Percentiles rank a stretch among this genome's conserved stretches.
Evolutionary conservation across 2,113 vertebrate species (phyloP).

Genomic region (Xyrauchen texanus): DNA sequence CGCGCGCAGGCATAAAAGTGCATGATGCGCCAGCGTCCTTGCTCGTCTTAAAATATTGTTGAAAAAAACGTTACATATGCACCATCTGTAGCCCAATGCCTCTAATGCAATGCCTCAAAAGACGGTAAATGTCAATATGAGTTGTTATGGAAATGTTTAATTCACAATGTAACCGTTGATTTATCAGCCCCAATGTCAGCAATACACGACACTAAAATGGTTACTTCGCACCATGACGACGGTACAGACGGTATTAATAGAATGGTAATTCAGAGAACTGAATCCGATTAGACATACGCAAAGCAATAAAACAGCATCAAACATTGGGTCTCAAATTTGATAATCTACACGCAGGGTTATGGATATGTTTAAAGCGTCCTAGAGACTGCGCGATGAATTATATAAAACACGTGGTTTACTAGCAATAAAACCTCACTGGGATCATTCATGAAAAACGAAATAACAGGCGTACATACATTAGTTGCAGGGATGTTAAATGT

Average conservation of each 20-base stretch:
- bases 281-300: background rate
- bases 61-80: background rate
- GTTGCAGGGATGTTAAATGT: slow-evolving; percentile 26
- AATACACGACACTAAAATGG: background rate
- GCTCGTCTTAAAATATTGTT: background rate
- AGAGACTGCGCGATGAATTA: background rate
- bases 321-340: background rate
- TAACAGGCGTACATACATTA: slow-evolving; percentile 52
- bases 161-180: background rate
- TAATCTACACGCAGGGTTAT: background rate
- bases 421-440: background rate
- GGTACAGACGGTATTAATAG: background rate
- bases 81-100: background rate
- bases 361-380: background rate
- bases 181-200: background rate
- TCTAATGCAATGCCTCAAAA: background rate
- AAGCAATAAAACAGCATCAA: slow-evolving; percentile 2
- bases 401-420: background rate
- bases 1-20: background rate
- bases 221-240: background rate
- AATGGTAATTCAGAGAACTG: background rate
- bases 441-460: background rate
- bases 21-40: background rate
- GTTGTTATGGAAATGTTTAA: background rate
- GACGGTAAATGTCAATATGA: background rate